phyloP scores from a whole-genome alignment of 2,113 vertebrate genomes.

The Kryptolebias marmoratus region DNA sequence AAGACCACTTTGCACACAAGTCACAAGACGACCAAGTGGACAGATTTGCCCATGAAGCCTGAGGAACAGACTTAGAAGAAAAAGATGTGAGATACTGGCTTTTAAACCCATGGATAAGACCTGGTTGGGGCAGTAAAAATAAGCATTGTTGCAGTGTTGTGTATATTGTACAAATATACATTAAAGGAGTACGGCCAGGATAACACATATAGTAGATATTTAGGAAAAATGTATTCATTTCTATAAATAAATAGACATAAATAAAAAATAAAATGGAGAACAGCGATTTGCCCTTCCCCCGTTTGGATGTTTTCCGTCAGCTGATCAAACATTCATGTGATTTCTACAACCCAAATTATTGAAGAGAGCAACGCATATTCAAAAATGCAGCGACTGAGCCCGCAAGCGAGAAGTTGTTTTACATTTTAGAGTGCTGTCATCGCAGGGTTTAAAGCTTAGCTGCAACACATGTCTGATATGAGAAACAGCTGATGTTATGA shows the following conservation, averaged over 20 bases:
- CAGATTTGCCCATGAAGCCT: slow-evolving; percentile 64
- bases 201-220: too few relatives aligned
- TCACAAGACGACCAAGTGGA: slow-evolving; percentile 76
- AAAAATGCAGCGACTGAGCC: slow-evolving; percentile 1
- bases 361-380: too few relatives aligned
- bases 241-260: too few relatives aligned
- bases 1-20: slow-evolving; percentile 71
- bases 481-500: slow-evolving; percentile 12
- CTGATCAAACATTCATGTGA: neutral
- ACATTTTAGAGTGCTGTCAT: neutral
- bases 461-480: neutral
- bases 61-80: slow-evolving; percentile 39
- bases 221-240: too few relatives aligned
- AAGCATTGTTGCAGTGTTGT: neutral
- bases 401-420: slow-evolving; percentile 14
- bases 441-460: neutral
- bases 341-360: neutral
- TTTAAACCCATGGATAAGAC: slow-evolving; percentile 5
- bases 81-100: slow-evolving; percentile 36
- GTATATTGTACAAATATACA: too few relatives aligned
- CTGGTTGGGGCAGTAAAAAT: neutral
- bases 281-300: neutral
- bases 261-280: too few relatives aligned
- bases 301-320: slow-evolving; percentile 1
- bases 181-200: too few relatives aligned